Evolutionary conservation across 1,140 invertebrate genomes (phyloP), one percentile per base, ranked within the genome.

Genomic region (Glomeris maerens): DNA sequence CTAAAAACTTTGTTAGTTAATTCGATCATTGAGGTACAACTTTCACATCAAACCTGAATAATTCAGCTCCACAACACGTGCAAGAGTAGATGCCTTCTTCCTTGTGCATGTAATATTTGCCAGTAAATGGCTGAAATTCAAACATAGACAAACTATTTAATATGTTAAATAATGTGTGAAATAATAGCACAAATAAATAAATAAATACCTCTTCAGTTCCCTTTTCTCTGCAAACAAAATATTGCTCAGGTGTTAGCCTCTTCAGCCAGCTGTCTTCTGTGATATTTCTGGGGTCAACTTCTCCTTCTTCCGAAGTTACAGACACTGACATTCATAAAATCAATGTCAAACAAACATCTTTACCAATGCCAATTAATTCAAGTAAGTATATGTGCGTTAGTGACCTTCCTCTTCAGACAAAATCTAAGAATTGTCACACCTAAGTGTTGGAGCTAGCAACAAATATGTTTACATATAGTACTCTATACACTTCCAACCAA

Each of bases 171-270:
- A 36, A 10, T 10, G 31, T 36, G 17, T 36, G 17, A 36, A 10
- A 23, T 41, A 31, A 7, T 13, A 52, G 29, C 2, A 17, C 45
- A 36, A 14, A 27, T 22, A 25, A 54, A 17, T 39, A 55, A 52
- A 50, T 42, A 39, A 31, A 47, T 54, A 66, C 65, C 41, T 53
- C 45, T 55, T 66, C 65, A n/a, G 65, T 66, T 27, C 63, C 64
- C 42, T 58, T 58, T 51, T 66, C 58, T 36, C 65, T 55, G 27
- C 59, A 58, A 27, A 63, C 59, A 48, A 55, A 61, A 45, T 62
- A 66, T 53, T 63, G 57, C 44, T 64, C 57, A 17, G 55, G 57
- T 7, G 57, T 60, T 20, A 66, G 46, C 53, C 50, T 53, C 49
- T 60, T 44, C 27, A 59, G 57, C 65, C 65, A 66, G 50, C 65